phyloP scores from a whole-genome alignment of 2,113 vertebrate species.

The Condylura cristata region DNA sequence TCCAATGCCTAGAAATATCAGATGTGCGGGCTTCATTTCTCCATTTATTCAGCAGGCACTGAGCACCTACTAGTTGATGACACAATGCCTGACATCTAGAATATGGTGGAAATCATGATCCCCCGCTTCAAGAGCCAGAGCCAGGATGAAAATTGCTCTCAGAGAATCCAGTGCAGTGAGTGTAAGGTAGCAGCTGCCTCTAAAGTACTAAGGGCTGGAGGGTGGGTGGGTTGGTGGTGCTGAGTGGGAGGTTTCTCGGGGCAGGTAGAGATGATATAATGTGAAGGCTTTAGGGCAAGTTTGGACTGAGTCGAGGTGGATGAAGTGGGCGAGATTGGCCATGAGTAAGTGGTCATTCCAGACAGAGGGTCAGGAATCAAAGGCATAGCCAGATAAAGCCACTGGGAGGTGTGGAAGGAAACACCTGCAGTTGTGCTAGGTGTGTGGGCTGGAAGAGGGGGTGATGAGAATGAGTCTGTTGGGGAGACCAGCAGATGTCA shows the following conservation, averaged over 20 bases:
- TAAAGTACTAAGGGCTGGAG: not conserved
- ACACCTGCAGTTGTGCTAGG: not conserved
- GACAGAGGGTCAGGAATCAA: not conserved
- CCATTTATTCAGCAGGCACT: not conserved
- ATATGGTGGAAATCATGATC: not conserved
- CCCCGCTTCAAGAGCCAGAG: not conserved
- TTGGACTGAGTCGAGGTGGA: not conserved
- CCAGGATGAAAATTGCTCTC: not conserved
- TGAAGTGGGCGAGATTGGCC: not conserved
- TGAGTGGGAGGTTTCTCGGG: not conserved
- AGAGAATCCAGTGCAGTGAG: not conserved
- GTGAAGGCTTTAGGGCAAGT: not conserved
- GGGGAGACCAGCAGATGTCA: not conserved
- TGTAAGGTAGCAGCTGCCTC: no score
- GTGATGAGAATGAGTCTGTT: not conserved
- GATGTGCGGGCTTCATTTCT: not conserved
- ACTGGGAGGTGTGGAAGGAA: not conserved
- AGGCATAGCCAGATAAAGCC: not conserved
- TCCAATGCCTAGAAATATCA: not conserved
- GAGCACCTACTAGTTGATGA: not conserved
- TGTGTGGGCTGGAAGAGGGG: not conserved
- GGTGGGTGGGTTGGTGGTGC: not conserved
- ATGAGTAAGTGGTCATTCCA: not conserved
- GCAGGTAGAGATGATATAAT: not conserved
- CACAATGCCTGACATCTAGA: not conserved